These are phyloP conservation scores for Sarcophilus harrisii DNA, from an alignment of 2,797 vertebrate genomes.

Conservation along the genomic window DNA sequence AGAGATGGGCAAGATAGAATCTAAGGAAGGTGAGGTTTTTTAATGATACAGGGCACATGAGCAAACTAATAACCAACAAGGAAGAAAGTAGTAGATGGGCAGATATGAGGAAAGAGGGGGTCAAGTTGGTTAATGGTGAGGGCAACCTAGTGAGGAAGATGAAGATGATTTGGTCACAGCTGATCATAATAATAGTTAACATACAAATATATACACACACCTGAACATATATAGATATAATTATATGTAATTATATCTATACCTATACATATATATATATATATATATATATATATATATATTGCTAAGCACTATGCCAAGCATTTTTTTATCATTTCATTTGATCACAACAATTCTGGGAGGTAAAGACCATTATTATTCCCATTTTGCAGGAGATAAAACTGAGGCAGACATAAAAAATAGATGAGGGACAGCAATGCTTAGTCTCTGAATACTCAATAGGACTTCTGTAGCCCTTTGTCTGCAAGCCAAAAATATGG, in stretches of 20 bases:
- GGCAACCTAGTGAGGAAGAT: background rate
- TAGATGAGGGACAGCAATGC: background rate
- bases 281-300: too few relatives aligned
- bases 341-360: too few relatives aligned
- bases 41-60: too few relatives aligned
- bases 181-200: background rate
- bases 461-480: slow-evolving; percentile 28
- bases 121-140: background rate
- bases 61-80: background rate
- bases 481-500: slow-evolving; percentile 62
- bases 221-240: too few relatives aligned
- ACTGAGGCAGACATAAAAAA: slow-evolving; percentile 51
- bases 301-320: too few relatives aligned
- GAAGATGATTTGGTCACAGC: background rate
- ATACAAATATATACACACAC: too few relatives aligned
- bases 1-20: background rate
- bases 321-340: too few relatives aligned
- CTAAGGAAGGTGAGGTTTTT: background rate
- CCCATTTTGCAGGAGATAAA: background rate
- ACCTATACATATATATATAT: too few relatives aligned
- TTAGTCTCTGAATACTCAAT: background rate
- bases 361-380: too few relatives aligned
- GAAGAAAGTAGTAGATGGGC: background rate
- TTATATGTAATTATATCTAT: too few relatives aligned
- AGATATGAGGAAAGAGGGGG: background rate